Base-by-base conservation (phyloP, 2,888 invertebrate genomes). In the Drosophila fungiperda region DNA sequence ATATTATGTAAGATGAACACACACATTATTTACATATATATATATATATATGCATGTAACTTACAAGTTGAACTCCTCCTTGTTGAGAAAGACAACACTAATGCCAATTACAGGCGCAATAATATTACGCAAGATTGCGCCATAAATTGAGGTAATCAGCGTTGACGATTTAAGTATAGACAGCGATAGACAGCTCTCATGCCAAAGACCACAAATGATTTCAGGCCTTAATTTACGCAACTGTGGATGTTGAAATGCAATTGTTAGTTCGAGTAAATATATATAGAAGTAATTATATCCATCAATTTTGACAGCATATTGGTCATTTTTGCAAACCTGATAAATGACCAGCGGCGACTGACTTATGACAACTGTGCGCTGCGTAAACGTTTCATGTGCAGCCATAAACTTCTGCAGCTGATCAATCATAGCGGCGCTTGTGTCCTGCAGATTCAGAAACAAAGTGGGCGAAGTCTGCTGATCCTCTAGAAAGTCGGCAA, bases 1-100 rank as follows among this genome's bases (percentile, higher is more conserved):
- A 49, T 29, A 38, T 64, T 68, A 52, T 7, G 17, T 35, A n/a
- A 9, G 9, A 23, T 33, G 17, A 49, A 55, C n/a, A 35, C 26
- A 36, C 52, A 35, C 32, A 35, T 35, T n/a, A 3, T 11, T 33
- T 36, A 17, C 3, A 36, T 38, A 12, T 17, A 23, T 8, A 40
- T 40, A 45, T 20, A 15, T 23, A 8, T 0, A 15, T 15, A 4
- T 45, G 45, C 1, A 17, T 15, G 11, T 9, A 15, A 87, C 92
- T 91, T 89, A 93, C 93, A 92, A 81, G 78, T 93, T 93, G 64
- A 92, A 93, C 78, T 93, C 93, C 48, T 93, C 93, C 80, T 93
- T 93, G 76, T 90, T 92, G 8, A 93, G 90, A 68, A 93, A 93
- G 1, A 93, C 93, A 8, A 93, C 83, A 77, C 92, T 92, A 38